Evolutionary conservation across 1,140 invertebrate genomes (phyloP).

Genomic region (Leucophenga varia): DNA sequence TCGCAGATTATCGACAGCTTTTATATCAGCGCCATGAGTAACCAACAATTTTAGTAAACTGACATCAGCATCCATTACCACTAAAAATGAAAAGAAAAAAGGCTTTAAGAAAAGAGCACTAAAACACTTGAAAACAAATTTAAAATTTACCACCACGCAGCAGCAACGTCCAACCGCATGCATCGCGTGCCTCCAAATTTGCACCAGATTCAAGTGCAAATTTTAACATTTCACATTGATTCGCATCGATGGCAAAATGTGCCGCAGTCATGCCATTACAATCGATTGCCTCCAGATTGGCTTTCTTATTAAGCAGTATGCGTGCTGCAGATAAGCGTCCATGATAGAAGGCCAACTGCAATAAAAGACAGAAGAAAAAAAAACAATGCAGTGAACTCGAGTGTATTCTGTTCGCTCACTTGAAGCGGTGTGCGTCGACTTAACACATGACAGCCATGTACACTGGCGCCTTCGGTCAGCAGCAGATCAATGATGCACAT

Average conservation of each 20-base stretch:
- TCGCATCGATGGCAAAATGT: constrained; percentile 47
- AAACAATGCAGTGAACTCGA: not conserved
- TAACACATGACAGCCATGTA: constrained; percentile 37
- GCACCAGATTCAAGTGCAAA: constrained; percentile 46
- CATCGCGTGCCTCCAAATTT: constrained; percentile 40
- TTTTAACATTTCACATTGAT: constrained; percentile 46
- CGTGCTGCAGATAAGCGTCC: constrained; percentile 44
- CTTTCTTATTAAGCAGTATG: constrained; percentile 49
- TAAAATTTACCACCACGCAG: constrained; percentile 39
- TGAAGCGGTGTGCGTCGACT: constrained; percentile 43
- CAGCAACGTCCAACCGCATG: constrained; percentile 44
- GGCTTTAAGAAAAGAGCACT: not conserved
- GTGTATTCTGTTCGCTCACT: constrained; percentile 16
- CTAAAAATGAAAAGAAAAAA: constrained; percentile 19
- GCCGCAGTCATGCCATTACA: constrained; percentile 46
- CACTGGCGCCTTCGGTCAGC: constrained; percentile 42
- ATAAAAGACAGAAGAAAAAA: not conserved
- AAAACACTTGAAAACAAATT: constrained; percentile 3
- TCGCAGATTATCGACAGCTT: constrained; percentile 28
- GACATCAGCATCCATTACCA: constrained; percentile 40
- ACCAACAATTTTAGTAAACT: constrained; percentile 45
- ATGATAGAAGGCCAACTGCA: constrained; percentile 44
- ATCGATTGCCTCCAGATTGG: constrained; percentile 38
- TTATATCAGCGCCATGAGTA: constrained; percentile 36
- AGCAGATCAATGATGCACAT: constrained; percentile 47